phyloP scores from a whole-genome alignment of 2,113 vertebrate genomes.

The Sphaerodactylus townsendi region DNA sequence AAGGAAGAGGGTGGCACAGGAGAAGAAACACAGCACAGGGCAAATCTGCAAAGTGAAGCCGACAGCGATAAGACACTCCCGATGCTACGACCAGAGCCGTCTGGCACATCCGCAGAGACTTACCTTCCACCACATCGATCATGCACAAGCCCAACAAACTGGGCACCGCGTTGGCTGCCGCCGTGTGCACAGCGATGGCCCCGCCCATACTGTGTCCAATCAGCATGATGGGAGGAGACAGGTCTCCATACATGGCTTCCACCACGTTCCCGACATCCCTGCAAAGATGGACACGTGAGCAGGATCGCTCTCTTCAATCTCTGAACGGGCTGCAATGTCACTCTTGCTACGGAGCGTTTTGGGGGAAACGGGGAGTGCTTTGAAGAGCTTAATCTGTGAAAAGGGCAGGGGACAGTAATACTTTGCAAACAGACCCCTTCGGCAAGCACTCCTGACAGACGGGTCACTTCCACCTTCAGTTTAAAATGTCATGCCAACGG shows the following conservation, averaged over 20 bases:
- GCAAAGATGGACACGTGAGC: not conserved
- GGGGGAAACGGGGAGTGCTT: no score
- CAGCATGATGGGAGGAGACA: slow-evolving; percentile 92
- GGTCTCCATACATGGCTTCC: slow-evolving; percentile 91
- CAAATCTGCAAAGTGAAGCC: no score
- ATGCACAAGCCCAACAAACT: slow-evolving; percentile 94
- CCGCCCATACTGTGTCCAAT: slow-evolving; percentile 99
- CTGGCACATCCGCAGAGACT: not conserved
- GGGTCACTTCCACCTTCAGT: no score
- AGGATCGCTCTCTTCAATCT: accelerated
- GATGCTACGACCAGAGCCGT: not conserved
- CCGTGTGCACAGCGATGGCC: slow-evolving; percentile 94
- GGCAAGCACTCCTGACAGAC: no score
- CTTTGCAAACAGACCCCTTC: no score
- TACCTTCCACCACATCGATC: slow-evolving; percentile 98
- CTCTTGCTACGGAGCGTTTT: not conserved
- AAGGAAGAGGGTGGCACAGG: not conserved
- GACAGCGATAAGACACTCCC: not conserved
- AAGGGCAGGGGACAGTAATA: no score
- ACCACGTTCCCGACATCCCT: slow-evolving; percentile 95
- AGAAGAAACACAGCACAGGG: accelerated
- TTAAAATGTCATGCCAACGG: no score
- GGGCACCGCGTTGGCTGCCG: slow-evolving; percentile 85
- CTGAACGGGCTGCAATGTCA: no score
- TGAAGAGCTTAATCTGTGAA: no score